Evolutionary conservation across 1,140 invertebrate genomes (phyloP), one percentile per base, ranked within the genome.

Genomic region (Ips nitidus): DNA sequence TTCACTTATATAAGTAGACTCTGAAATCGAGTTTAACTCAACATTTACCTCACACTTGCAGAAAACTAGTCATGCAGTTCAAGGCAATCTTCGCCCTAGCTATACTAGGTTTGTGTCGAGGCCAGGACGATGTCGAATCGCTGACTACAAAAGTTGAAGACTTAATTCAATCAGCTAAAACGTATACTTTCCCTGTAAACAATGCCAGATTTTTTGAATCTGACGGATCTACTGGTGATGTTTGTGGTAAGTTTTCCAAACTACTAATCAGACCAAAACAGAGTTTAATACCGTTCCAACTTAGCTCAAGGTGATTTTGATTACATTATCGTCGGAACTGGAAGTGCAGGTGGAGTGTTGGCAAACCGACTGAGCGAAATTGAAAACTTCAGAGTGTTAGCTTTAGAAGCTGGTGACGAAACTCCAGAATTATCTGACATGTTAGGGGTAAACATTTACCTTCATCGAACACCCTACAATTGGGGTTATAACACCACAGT

Each of bases 401-500:
- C 97, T 2, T 72, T 97, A 37, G 94, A 97, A 82, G 94, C 94
- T 0, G 94, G 94, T 1, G 91, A 90, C 36, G 58, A 67, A n/a
- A 53, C 56, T 39, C 56, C 56, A 7, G 56, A 67, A 41, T 40
- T 93, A 56, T 89, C 89, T 1, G 88, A 90, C 74, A 85, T 92
- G 6, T 91, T 91, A 1, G 85, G 89, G 0, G 76, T 92, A 41
- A 88, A 88, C 8, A 87, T 88, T 1, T 91, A 90, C 71, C 85
- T 86, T 2, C 90, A 91, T 73, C 81, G 91, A 0, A 88, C 89
- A 0, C 89, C 91, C 2, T 81, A 94, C 74, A 94, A 97, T 82
- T 98, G 95, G 95, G 88, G 93, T 76, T 96, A 93, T 80, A 87
- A 91, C 80, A 95, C 94, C n/a, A 88, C 89, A 7, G 91, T 92